Evolutionary conservation across 2,113 vertebrate genomes (phyloP).

Genomic region (Chloebia gouldiae): DNA sequence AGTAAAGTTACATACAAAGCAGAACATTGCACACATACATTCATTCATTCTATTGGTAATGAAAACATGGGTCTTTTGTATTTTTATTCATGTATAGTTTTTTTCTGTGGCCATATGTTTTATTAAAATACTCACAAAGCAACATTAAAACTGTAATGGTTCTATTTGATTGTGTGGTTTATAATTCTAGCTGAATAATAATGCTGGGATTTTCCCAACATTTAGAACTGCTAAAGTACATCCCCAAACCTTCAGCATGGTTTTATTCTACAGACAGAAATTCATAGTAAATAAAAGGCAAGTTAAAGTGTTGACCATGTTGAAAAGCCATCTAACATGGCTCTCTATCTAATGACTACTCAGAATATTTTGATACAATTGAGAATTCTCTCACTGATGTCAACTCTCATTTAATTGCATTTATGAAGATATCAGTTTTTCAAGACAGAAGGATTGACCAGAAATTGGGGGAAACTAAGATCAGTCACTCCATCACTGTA

Average conservation of each 20-base stretch:
- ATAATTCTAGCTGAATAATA: slow-evolving; percentile 7
- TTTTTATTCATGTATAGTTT: slow-evolving; percentile 25
- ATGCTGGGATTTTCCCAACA: background rate
- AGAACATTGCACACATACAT: slow-evolving; percentile 59
- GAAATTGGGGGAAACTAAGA: background rate
- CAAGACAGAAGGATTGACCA: background rate
- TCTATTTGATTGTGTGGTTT: background rate
- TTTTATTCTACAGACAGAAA: background rate
- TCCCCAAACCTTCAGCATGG: background rate
- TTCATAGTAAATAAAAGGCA: background rate
- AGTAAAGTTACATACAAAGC: slow-evolving; percentile 74
- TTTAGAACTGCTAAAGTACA: background rate
- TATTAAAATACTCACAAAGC: slow-evolving; percentile 17
- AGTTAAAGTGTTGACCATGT: background rate
- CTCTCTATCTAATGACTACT: background rate
- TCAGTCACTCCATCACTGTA: background rate
- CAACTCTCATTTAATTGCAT: background rate
- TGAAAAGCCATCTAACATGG: background rate
- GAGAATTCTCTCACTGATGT: background rate
- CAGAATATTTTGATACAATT: background rate
- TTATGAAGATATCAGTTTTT: background rate
- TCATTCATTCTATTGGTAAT: slow-evolving; percentile 45
- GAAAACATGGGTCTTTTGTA: slow-evolving; percentile 54
- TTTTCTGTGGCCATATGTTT: background rate
- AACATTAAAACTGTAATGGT: background rate